A percentile compares a stretch with the other conserved stretches of the same genome.
These are phyloP conservation scores for Brienomyrus longianalis DNA, from an alignment of 2,113 vertebrate species.

Conservation along the genomic window DNA sequence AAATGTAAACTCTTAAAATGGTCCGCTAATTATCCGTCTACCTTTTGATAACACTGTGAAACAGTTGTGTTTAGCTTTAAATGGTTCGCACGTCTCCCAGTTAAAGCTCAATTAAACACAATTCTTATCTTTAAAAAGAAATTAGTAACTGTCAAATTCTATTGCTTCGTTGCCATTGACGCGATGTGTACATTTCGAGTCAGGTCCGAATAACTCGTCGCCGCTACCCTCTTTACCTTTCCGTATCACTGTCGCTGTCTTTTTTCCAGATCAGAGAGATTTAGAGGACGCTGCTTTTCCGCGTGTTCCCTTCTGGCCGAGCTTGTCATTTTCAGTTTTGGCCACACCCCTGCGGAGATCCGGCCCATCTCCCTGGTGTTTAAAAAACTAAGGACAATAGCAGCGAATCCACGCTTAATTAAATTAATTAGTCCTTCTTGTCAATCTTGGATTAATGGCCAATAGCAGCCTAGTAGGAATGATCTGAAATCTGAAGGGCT, in stretches of 20 bases:
- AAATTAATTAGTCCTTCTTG: constrained; percentile 90
- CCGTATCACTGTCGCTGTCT: constrained; percentile 40
- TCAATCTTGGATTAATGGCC: constrained; percentile 81
- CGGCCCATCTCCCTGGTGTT: constrained; percentile 67
- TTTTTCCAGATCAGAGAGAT: constrained; percentile 51
- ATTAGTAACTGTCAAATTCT: background rate
- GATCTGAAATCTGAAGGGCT: constrained; percentile 48
- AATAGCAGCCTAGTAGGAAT: constrained; percentile 57
- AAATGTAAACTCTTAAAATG: background rate
- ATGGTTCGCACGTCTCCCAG: background rate
- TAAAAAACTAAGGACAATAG: constrained; percentile 75
- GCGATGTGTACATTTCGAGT: background rate
- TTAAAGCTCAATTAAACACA: background rate
- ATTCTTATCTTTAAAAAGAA: background rate
- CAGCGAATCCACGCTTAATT: constrained; percentile 77
- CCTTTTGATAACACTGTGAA: background rate
- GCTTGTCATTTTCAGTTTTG: constrained; percentile 59
- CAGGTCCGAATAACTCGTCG: constrained; percentile 19
- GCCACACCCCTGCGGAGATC: constrained; percentile 73
- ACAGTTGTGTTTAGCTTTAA: background rate
- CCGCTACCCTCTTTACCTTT: constrained; percentile 37
- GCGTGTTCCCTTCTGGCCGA: constrained; percentile 49
- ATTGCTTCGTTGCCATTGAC: background rate
- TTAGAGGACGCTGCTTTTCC: constrained; percentile 53
- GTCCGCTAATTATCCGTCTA: background rate